Conservation (phyloP, 2,113 vertebrate genomes). For the Oenanthe melanoleuca region DNA sequence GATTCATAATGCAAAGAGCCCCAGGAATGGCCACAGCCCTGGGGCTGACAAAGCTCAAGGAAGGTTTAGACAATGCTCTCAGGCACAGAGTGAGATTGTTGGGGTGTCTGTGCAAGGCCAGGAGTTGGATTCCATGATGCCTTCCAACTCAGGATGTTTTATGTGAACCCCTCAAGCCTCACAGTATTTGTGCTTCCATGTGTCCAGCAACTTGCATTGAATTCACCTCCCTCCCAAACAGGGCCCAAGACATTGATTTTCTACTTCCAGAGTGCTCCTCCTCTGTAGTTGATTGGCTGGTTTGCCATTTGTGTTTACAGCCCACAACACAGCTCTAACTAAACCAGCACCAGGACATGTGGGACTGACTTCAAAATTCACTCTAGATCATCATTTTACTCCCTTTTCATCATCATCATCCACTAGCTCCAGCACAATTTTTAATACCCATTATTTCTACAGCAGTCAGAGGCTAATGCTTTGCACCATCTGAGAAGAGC, state of each 20-base stretch:
- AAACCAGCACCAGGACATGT: neutral
- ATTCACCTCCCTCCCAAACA: neutral
- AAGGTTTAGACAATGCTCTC: neutral
- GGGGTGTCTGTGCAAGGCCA: neutral
- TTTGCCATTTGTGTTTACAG: neutral
- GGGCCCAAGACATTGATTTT: neutral
- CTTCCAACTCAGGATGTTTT: neutral
- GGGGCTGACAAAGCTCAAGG: neutral
- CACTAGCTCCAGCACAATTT: conserved; percentile 10
- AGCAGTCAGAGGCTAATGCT: neutral
- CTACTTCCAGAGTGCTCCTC: neutral
- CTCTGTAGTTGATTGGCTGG: accelerated
- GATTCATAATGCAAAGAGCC: neutral
- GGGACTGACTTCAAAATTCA: neutral
- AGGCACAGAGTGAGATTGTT: neutral
- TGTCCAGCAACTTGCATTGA: neutral
- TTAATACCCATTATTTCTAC: conserved; percentile 44
- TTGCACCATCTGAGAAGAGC: conserved; percentile 31
- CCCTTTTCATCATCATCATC: neutral
- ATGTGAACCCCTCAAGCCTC: neutral
- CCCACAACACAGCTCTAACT: neutral
- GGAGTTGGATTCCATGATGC: neutral
- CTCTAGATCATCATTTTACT: neutral
- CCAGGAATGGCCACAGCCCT: neutral
- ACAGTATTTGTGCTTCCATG: neutral